Evolutionary conservation across 2,113 vertebrate genomes (phyloP), one percentile per base, ranked within the genome.

Genomic region (Rhinopomastus cyanomelas): DNA sequence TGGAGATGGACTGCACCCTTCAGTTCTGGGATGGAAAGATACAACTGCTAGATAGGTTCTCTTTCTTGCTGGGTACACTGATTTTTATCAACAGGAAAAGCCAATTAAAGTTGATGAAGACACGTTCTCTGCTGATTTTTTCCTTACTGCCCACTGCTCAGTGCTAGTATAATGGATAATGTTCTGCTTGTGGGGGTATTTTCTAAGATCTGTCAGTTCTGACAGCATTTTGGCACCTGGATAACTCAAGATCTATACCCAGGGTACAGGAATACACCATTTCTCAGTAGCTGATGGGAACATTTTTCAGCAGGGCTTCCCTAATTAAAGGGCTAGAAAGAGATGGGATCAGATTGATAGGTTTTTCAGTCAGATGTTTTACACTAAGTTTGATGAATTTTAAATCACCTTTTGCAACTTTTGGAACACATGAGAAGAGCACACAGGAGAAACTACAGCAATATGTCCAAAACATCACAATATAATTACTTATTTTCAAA

Each of bases 271-370:
- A 97, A 95, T 26, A 68, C 96, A 95, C 95, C 94, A 96, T 94
- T 92, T 92, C 94, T 96, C 93, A 90, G 92, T 79, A 94, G 92
- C 87, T 93, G 95, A 97, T 96, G 95, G 95, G 95, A 94, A 96
- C 95, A 97, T 96, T 96, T 97, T 97, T 97, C 96, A 97, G 96
- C 93, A 94, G 96, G 96, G 94, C 89, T 95, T 95, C 95, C 88
- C 95, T 97, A 97, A 97, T 97, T 97, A 97, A 97, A 96, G 91
- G 85, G 86, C 96, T 95, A 88, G 95, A 95, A 95, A 92, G 88
- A 95, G 96, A 96, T 90, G 89, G 68, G 51, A 93, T 94, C 94
- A 95, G 96, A 97, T 95, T 96, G 96, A 97, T 97, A 93, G 90
- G 92, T 92, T 96, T 94, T 90, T 93, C 94, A 96, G 94, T 94